These are phyloP conservation scores for Campylomormyrus numenius DNA, from an alignment of 2,113 vertebrate genomes.

Conservation along the genomic window DNA sequence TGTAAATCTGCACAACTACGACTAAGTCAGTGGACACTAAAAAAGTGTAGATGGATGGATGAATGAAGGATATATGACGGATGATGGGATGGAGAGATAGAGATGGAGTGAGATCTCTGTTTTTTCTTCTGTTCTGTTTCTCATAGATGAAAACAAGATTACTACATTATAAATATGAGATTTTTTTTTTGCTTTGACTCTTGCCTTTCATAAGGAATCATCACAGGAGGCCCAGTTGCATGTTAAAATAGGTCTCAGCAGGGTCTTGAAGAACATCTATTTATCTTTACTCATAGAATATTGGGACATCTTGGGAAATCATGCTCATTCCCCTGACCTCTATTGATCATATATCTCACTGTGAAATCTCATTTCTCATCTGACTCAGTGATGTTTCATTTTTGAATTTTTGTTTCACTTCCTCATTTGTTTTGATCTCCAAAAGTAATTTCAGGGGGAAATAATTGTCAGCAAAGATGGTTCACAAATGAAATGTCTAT, in stretches of 20 bases:
- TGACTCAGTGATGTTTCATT: neutral
- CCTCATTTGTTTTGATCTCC: neutral
- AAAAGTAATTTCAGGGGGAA: neutral
- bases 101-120: neutral
- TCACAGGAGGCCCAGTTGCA: conserved; percentile 8
- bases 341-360: neutral
- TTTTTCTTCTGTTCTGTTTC: neutral
- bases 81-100: neutral
- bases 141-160: neutral
- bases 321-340: neutral
- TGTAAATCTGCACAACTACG: neutral
- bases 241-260: neutral
- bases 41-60: neutral
- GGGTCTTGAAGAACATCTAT: neutral
- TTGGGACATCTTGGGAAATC: neutral
- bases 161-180: neutral
- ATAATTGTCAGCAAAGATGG: neutral
- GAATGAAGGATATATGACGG: neutral
- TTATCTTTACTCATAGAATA: conserved; percentile 6
- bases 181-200: neutral
- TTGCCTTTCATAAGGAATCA: conserved; percentile 38
- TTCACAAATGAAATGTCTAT: neutral
- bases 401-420: neutral
- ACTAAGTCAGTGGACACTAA: neutral
- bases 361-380: neutral